Evolutionary conservation across 2,113 vertebrate genomes (phyloP), one percentile per base, ranked within the genome.

Genomic region (Tragelaphus imberbis): DNA sequence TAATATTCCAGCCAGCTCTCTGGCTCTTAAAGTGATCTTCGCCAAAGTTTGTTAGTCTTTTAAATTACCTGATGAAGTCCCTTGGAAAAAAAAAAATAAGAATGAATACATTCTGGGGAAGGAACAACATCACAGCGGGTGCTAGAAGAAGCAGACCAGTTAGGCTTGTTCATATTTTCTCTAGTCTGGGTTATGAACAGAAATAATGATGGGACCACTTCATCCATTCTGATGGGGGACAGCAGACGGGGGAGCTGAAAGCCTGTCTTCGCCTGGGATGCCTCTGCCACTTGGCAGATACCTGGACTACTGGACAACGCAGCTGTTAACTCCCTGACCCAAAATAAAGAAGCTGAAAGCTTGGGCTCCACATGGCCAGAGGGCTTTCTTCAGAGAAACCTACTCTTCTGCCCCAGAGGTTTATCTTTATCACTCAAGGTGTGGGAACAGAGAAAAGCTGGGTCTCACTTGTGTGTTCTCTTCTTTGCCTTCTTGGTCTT

Each of bases 31-130:
- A 98, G 96, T 96, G 97, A 97, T 97, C 96, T 94, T 86, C 63
- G 59, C 96, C 92, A 94, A 97, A 98, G 95, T 98, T 94, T 96
- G 97, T 98, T 98, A 97, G 97, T 97, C 96, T 98, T 96, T 97
- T 92, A 96, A 98, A 96, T 97, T 96, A 97, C 94, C 96, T 97
- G 63, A 96, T 27, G 49, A 97, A 61, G 58, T 59, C 12, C 49
- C 33, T 33, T 58, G 19, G 0, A 25, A 3, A 47, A 55, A 65
- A 53, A 75, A 61, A 51, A 53, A 71, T 71, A 77, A 33, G 30
- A 85, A 91, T 0, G 1, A 17, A 92, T 47, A 30, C 47, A 65
- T 97, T 84, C 92, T 84, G 53, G 47, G 61, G 53, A 92, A 95
- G 93, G 82, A 91, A 84, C 53, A 75, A 49, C 36, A 89, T 92